Evolutionary conservation across 2,113 vertebrate species (phyloP).

Genomic region (Dendrocopos noguchii): DNA sequence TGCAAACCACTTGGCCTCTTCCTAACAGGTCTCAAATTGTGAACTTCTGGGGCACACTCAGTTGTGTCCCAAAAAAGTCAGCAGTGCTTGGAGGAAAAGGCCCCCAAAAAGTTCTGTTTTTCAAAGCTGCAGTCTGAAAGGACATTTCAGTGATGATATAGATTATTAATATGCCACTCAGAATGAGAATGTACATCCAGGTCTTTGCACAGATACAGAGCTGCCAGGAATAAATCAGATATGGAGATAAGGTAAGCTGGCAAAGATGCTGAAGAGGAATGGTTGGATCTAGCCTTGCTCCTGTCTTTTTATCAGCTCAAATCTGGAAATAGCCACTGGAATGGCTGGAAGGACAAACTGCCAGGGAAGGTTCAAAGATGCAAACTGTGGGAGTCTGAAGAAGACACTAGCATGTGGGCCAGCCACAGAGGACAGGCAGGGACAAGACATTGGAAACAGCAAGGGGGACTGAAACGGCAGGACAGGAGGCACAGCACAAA

Average conservation of each 20-base stretch:
- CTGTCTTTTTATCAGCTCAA: not conserved
- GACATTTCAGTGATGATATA: not conserved
- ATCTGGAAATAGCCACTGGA: constrained; percentile 22
- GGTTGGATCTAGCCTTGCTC: not conserved
- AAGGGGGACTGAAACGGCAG: not conserved
- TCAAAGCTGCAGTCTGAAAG: not conserved
- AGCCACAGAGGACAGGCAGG: constrained; percentile 8
- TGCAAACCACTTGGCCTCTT: not conserved
- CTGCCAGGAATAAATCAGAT: constrained; percentile 55
- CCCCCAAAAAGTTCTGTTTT: not conserved
- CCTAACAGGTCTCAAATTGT: not conserved
- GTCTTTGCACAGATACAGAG: not conserved
- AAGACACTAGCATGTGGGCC: not conserved
- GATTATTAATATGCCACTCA: constrained; percentile 3
- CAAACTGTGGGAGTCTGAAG: not conserved
- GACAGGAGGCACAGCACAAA: not conserved
- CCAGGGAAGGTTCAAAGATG: constrained; percentile 28
- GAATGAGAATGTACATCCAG: not conserved
- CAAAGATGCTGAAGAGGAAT: not conserved
- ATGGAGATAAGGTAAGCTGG: constrained; percentile 37
- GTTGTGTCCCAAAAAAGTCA: not conserved
- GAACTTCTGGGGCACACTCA: not conserved
- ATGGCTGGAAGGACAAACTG: constrained; percentile 18
- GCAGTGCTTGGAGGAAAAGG: not conserved
- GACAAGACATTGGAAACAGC: not conserved